Conservation (phyloP, 2,888 invertebrate species). For the Nyleta sp. region DNA sequence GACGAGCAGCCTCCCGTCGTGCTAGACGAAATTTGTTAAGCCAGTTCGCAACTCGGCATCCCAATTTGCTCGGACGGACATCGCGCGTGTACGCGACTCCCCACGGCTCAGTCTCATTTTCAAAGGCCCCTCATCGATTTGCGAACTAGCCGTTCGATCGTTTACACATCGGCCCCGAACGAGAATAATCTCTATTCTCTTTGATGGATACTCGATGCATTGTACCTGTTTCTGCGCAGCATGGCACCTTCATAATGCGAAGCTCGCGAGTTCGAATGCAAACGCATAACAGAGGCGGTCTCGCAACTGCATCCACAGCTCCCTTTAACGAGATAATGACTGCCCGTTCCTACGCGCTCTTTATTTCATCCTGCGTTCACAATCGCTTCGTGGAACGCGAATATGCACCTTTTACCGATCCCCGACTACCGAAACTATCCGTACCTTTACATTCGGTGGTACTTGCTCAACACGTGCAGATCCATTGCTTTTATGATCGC, state of each 20-base stretch:
- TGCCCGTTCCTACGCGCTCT: constrained; percentile 64
- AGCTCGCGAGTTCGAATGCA: constrained; percentile 50
- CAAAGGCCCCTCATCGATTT: constrained; percentile 58
- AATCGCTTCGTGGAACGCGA: constrained; percentile 71
- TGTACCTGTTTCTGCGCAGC: constrained; percentile 54
- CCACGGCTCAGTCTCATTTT: constrained; percentile 58
- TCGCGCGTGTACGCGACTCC: constrained; percentile 48
- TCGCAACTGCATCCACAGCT: constrained; percentile 37
- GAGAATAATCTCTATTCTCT: constrained; percentile 51
- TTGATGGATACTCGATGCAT: constrained; percentile 59
- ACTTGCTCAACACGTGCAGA: constrained; percentile 27
- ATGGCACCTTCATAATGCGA: constrained; percentile 49
- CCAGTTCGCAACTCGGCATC: constrained; percentile 57
- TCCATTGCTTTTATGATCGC: constrained; percentile 28
- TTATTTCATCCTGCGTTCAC: constrained; percentile 68
- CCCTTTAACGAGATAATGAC: constrained; percentile 70
- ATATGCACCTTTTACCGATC: constrained; percentile 56
- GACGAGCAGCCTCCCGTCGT: constrained; percentile 73
- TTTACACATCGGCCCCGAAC: constrained; percentile 45
- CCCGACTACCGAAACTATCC: constrained; percentile 58
- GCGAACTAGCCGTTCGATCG: constrained; percentile 61
- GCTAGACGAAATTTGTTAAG: constrained; percentile 78
- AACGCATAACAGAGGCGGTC: constrained; percentile 42
- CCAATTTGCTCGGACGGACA: constrained; percentile 53
- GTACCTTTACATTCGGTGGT: constrained; percentile 12